Base-by-base conservation (phyloP, 1,140 invertebrate species). In the Protaetia brevitarsis region DNA sequence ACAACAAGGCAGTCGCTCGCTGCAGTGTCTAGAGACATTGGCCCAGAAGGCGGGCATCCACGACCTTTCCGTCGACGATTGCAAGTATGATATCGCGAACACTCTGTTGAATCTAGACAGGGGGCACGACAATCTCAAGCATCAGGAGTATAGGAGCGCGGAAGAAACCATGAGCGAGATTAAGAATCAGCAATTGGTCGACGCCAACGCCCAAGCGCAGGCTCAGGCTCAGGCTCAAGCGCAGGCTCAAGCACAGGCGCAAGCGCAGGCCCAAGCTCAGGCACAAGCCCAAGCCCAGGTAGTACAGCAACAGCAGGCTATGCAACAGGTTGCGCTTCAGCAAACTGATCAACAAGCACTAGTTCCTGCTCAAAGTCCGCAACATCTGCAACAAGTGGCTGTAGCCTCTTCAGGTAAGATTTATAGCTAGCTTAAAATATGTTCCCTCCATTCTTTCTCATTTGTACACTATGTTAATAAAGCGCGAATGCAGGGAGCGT, bases 21-120 rank as follows among this genome's bases (percentile, higher is more conserved):
- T 87, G n/a, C 86, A 87, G 81, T 87, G 85, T 71, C 76, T 87
- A 67, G 86, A 87, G 70, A 87, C 86, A 6, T 79, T 87, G 31
- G 86, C 86, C 8, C 85, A 87, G 69, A 87, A 87, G 68, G 85
- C 86, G 57, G 86, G 86, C 1, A 69, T 69, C 23, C 73, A 75
- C 63, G 77, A 78, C 65, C 76, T 87, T 8, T 86, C 84, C 26
- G 84, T 86, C 69, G 85, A 87, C 71, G 86, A 87, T 75, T 79
- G 76, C 65, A 87, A 87, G 76, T 87, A 86, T 78, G 86, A 87
- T 77, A 83, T 84, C 65, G 84, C 84, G 13, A 83, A 83, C 69
- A 84, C 82, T 28, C 69, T 84, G 65, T 68, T 84, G 64, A 83
- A 83, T 68, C 74, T 84, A 68, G 83, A 84, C 67, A 80, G 83